Evolutionary conservation across 2,797 vertebrate species (phyloP).

Genomic region (Oreortyx pictus): DNA sequence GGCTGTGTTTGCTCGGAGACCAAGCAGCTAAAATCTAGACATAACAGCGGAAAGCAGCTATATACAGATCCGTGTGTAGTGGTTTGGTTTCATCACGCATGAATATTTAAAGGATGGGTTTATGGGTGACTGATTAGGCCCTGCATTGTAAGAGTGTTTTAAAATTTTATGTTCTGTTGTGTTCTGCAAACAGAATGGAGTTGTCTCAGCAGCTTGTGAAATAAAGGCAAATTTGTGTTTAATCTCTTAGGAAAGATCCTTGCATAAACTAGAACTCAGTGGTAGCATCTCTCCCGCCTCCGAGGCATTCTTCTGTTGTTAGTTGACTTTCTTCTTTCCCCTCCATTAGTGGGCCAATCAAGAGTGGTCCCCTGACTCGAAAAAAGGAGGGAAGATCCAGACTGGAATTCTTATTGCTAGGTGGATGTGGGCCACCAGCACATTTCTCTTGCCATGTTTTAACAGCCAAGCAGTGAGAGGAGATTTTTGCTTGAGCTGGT

Average conservation of each 20-base stretch:
- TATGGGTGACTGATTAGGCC: neutral
- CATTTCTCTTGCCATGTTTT: neutral
- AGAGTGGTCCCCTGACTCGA: neutral
- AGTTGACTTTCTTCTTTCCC: neutral
- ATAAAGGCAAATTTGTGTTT: neutral
- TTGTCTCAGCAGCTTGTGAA: neutral
- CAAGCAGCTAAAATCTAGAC: neutral
- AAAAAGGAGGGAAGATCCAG: neutral
- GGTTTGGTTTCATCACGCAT: neutral
- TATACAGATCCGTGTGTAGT: neutral
- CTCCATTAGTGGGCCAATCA: neutral
- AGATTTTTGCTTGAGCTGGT: too few species aligned
- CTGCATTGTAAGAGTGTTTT: neutral
- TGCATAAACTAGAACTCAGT: neutral
- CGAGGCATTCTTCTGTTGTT: neutral
- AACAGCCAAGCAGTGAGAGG: neutral
- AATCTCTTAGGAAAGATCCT: neutral
- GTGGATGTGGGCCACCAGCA: neutral
- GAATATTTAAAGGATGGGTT: neutral
- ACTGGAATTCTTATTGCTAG: neutral
- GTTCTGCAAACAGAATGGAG: neutral
- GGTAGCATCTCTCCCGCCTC: neutral
- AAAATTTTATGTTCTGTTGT: neutral
- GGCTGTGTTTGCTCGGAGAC: slow-evolving; percentile 49
- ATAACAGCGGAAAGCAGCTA: neutral